A percentile compares a stretch with the other conserved stretches of the same genome.
phyloP scores from a whole-genome alignment of 2,113 vertebrate genomes.

The Arvicanthis niloticus region DNA sequence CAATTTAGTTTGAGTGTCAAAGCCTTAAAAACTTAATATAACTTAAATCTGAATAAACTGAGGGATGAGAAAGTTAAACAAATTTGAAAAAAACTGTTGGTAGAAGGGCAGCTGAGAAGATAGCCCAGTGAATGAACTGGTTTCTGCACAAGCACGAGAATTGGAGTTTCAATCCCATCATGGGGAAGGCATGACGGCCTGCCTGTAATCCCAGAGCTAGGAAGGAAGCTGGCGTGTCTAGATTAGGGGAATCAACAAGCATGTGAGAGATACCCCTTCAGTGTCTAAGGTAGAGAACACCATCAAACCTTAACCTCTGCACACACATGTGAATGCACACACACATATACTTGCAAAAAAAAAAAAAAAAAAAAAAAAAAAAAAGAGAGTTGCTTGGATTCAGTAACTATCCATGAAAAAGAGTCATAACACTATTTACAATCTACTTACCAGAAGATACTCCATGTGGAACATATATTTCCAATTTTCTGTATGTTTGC shows the following conservation, averaged over 20 bases:
- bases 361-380: neutral
- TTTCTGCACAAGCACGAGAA: neutral
- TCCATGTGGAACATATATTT: neutral
- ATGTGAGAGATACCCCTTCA: neutral
- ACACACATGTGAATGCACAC: neutral
- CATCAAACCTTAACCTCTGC: neutral
- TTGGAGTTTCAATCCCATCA: too few species aligned
- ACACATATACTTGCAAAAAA: neutral
- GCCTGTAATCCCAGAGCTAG: neutral
- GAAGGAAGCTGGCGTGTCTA: neutral
- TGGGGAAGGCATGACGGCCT: neutral
- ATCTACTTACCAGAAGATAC: neutral
- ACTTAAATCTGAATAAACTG: neutral
- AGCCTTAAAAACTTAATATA: neutral
- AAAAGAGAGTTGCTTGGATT: neutral
- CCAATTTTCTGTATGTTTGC: conserved; percentile 40
- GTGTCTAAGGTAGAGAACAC: neutral
- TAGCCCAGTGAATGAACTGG: too few species aligned
- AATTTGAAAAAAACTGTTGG: neutral
- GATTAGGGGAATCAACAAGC: neutral
- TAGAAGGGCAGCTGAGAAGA: neutral
- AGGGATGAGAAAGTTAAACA: conserved; percentile 19
- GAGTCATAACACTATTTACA: neutral
- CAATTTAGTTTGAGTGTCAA: conserved; percentile 3
- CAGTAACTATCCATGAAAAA: conserved; percentile 20